Base-by-base conservation (phyloP, 2,888 invertebrate species). In the Rotaria macrura region DNA sequence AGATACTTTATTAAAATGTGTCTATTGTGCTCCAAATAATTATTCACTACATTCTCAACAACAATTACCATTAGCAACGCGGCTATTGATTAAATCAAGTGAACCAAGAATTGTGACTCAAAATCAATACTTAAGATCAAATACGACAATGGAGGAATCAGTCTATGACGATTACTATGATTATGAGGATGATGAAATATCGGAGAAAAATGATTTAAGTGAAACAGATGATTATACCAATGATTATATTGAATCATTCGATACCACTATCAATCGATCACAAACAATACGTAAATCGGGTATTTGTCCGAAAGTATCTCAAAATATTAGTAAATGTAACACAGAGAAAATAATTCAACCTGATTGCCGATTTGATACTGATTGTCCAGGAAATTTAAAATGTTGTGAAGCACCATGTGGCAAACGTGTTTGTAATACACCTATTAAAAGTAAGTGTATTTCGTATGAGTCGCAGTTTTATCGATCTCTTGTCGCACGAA, bases 351-450 rank as follows among this genome's bases (percentile, higher is more conserved):
- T 43, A 20, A n/a, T 79, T 43, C 43, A 40, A 79, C 43, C 79
- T 25, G 79, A 79, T 38, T 79, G 79, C n/a, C 79, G 79, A n/a
- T 79, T 79, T n/a, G 79, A 79, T 43, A 79, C 43, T 25, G 79
- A 79, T 43, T 79, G 79, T 43, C 43, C 79, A 12, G 79, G 43
- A 10, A 43, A 79, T 25, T 43, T 79, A 9, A 79, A 79, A 43
- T 79, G 79, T n/a, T 79, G 79, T 43, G 43, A 79, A 79, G 43
- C 40, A 7, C 20, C 40, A n/a, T 79, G 79, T 79, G 79, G 79
- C 10, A 40, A 23, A 79, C 79, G 79, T 10, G 14, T 25, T 9
- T 79, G 79, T 25, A 40, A 25, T 2, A 25, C 20, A 43, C 43
- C 79, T n/a, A 79, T 43, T 25, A 43, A 79, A 79, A 12, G 79